Evolutionary conservation across 2,797 vertebrate genomes (phyloP).

Genomic region (Sciurus carolinensis): DNA sequence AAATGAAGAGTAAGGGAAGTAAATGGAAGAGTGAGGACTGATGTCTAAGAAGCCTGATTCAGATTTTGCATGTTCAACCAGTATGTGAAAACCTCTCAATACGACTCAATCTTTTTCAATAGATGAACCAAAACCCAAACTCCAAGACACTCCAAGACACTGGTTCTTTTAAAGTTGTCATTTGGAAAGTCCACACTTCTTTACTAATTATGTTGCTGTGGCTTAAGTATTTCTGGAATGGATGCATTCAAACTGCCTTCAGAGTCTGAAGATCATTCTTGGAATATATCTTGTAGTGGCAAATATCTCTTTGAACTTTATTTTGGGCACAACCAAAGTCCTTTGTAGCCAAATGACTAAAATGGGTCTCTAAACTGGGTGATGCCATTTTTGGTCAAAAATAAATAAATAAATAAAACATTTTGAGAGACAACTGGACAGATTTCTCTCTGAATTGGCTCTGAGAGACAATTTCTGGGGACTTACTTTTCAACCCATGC

Average conservation of each 20-base stretch:
- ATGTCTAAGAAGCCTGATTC: not conserved
- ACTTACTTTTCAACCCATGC: not conserved
- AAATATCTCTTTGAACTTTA: slow-evolving; percentile 57
- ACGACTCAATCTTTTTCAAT: not conserved
- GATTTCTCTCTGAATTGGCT: slow-evolving; percentile 2
- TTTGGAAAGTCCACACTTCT: not conserved
- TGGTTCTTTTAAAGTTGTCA: slow-evolving; percentile 52
- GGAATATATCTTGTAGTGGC: slow-evolving; percentile 11
- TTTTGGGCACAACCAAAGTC: slow-evolving; percentile 34
- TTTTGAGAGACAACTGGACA: not conserved
- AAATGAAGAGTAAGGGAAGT: not conserved
- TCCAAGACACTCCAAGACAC: not conserved
- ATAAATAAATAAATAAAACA: slow-evolving; percentile 51
- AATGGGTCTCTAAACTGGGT: not conserved
- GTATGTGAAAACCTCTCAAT: not conserved
- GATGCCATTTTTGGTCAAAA: slow-evolving; percentile 76
- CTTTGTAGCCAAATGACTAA: slow-evolving; percentile 61
- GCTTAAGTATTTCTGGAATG: not conserved
- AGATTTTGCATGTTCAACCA: not conserved
- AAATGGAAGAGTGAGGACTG: not conserved
- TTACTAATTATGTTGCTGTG: not conserved
- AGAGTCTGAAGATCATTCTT: slow-evolving; percentile 65
- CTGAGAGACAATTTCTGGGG: not conserved
- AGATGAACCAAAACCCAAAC: not conserved
- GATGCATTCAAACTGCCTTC: slow-evolving; percentile 8